phyloP scores from a whole-genome alignment of 2,113 vertebrate genomes.

The Trinectes maculatus region DNA sequence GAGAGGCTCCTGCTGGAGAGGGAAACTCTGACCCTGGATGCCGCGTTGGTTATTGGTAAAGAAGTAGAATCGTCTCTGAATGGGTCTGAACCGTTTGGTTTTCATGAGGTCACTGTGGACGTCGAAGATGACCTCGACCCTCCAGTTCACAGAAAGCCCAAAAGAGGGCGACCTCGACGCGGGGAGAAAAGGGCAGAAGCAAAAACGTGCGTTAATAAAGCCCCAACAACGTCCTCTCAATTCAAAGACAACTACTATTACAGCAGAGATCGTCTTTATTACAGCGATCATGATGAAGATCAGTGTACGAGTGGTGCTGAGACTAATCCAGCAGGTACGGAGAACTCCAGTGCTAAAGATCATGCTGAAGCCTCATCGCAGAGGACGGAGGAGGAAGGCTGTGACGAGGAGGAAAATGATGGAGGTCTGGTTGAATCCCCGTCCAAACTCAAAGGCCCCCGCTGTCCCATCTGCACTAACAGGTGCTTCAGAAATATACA shows the following conservation, averaged over 20 bases:
- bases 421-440: background rate
- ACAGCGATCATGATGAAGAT: background rate
- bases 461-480: constrained; percentile 62
- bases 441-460: constrained; percentile 12
- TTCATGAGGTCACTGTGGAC: constrained; percentile 64
- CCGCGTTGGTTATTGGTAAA: constrained; percentile 47
- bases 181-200: constrained; percentile 12
- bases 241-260: constrained; percentile 34
- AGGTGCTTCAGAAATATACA: constrained; percentile 45
- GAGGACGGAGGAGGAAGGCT: background rate
- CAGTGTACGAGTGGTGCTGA: background rate
- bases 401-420: background rate
- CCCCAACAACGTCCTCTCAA: background rate
- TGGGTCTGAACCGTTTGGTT: constrained; percentile 34
- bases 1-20: constrained; percentile 44
- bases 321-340: too few relatives aligned
- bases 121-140: constrained; percentile 50
- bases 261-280: background rate
- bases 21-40: constrained; percentile 46
- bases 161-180: constrained; percentile 59
- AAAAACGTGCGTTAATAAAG: background rate
- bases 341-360: background rate
- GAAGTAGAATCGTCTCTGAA: constrained; percentile 44
- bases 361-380: background rate
- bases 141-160: constrained; percentile 33